Evolutionary conservation across 2,113 vertebrate species (phyloP), one percentile per base, ranked within the genome.

Genomic region (Benitochromis conjunctus): DNA sequence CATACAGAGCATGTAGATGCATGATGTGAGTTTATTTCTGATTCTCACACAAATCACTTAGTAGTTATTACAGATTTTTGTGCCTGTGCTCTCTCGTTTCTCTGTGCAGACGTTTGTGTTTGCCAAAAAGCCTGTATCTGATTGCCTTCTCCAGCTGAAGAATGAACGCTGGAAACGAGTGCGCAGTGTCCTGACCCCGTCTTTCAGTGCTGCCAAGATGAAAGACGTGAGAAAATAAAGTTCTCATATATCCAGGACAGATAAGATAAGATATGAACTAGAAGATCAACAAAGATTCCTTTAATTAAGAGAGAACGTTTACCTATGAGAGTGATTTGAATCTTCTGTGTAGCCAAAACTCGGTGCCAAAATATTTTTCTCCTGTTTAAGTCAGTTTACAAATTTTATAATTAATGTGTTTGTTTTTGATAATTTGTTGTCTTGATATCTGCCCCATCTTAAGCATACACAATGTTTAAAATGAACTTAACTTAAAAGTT

Each of bases 131-230:
- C 98, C 97, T 0, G 94, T 98, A 91, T 92, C 92, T 1, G 94
- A 99, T 92, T 98, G 98, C 89, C 88, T 99, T 81, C 94, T 99
- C 84, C 93, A 97, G 89, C 89, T 99, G 86, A 97, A 95, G 38
- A 96, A 97, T 83, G 96, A 96, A 51, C 96, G 91, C 76, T 99
- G 98, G 98, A 97, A 97, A 91, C 96, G 97, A 53, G 97, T 99
- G 74, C 96, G 98, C 79, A 97, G 97, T 54, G 93, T 97, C 66
- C 96, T 99, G 85, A 97, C 96, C 5, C 96, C 97, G 2, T 96
- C 96, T 18, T 99, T 99, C 95, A 96, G 97, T 0, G 91, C 97
- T 3, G 93, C 96, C 80, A 98, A 96, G 90, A 96, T 99, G 95
- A 97, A 96, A 93, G 97, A 99, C 97, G 98, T 98, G 93, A 97